Evolutionary conservation across 2,797 vertebrate species (phyloP).

Genomic region (Vespertilio murinus): DNA sequence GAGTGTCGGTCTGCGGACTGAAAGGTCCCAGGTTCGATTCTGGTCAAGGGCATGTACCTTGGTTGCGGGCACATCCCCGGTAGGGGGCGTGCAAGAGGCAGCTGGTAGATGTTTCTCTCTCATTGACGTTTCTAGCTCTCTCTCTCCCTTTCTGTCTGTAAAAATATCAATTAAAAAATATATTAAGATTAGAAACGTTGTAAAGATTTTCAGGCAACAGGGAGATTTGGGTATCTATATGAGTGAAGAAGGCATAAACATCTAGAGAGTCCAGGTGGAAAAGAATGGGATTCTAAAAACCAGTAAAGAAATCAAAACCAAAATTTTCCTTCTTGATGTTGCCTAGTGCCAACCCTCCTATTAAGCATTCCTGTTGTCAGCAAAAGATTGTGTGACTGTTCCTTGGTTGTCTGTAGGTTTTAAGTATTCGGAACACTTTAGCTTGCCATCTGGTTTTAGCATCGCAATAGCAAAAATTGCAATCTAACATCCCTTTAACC

Average conservation of each 20-base stretch:
- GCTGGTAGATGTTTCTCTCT: no score
- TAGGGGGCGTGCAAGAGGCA: no score
- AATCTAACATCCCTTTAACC: background rate
- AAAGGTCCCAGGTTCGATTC: no score
- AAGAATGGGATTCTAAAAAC: background rate
- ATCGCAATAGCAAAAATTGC: background rate
- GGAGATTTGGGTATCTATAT: background rate
- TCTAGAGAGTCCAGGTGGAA: background rate
- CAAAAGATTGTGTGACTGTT: background rate
- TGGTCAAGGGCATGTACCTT: no score
- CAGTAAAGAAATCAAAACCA: background rate
- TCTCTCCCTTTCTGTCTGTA: no score
- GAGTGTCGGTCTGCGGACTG: no score
- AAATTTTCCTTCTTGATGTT: background rate
- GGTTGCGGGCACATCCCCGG: no score
- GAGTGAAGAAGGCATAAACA: background rate
- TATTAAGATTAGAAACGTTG: background rate
- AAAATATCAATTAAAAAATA: no score
- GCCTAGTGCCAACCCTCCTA: background rate
- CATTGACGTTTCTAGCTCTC: no score
- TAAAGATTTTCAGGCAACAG: background rate
- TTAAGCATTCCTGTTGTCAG: background rate
- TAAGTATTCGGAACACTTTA: background rate
- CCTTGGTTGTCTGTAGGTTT: background rate
- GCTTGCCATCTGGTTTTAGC: slow-evolving; percentile 29